Percentiles rank a stretch among this genome's conserved stretches.
Conservation (phyloP, 2,797 vertebrate genomes). For the Hipposideros larvatus region DNA sequence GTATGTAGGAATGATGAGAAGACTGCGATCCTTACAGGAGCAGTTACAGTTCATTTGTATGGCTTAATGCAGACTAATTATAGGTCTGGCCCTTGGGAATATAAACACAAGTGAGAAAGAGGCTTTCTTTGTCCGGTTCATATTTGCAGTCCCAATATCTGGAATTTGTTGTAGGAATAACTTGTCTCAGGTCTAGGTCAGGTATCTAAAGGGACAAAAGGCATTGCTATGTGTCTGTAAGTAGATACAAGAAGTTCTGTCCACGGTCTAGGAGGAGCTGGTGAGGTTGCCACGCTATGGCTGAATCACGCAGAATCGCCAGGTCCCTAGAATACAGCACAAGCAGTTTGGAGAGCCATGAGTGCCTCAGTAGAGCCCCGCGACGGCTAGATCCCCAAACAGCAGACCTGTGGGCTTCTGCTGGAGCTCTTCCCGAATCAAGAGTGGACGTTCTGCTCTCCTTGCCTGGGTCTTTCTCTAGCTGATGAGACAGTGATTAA, state of each 20-base stretch:
- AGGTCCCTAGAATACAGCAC: not conserved
- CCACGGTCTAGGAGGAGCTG: not conserved
- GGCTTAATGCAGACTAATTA: not conserved
- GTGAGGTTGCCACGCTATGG: not conserved
- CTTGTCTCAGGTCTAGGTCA: not conserved
- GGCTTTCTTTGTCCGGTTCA: not conserved
- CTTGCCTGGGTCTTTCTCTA: not conserved
- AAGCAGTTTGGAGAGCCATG: not conserved
- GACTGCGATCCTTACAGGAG: not conserved
- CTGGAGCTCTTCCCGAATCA: not conserved
- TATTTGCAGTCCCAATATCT: not conserved
- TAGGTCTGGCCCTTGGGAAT: not conserved
- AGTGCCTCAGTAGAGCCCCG: not conserved
- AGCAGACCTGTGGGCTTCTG: not conserved
- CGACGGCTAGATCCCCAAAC: not conserved
- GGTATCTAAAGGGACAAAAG: not conserved
- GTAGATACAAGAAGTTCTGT: not conserved
- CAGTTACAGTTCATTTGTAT: not conserved
- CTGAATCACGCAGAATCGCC: not conserved
- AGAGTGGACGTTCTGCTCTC: not conserved
- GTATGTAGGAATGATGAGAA: not conserved
- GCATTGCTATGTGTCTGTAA: not conserved
- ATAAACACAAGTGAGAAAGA: not conserved
- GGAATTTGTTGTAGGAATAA: not conserved
- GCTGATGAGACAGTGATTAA: not conserved